Evolutionary conservation across 2,797 vertebrate genomes (phyloP).

Genomic region (Picus viridis): DNA sequence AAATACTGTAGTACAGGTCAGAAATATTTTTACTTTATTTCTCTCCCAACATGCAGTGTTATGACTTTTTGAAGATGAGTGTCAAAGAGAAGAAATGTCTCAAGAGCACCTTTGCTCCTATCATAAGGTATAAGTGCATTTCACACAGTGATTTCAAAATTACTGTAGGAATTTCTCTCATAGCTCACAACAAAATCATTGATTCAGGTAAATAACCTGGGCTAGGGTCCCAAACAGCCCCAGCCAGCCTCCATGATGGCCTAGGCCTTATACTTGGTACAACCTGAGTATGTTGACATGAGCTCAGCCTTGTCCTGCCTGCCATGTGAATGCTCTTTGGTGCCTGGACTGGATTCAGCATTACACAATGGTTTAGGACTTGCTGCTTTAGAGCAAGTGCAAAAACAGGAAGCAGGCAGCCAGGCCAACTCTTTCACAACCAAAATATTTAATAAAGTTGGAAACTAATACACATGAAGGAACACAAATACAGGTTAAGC

Average conservation of each 20-base stretch:
- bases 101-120: neutral
- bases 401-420: neutral
- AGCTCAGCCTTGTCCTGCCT: neutral
- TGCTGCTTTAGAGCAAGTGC: neutral
- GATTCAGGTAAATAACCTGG: neutral
- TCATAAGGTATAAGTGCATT: neutral
- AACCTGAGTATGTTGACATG: neutral
- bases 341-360: neutral
- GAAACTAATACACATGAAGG: neutral
- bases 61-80: neutral
- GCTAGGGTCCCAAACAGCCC: neutral
- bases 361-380: neutral
- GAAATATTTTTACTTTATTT: slow-evolving; percentile 2
- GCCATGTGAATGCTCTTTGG: neutral
- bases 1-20: neutral
- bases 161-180: neutral
- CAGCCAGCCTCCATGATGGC: neutral
- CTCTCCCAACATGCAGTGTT: neutral
- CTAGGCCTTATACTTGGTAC: neutral
- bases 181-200: neutral
- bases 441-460: too few species aligned
- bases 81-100: slow-evolving; percentile 33
- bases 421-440: neutral
- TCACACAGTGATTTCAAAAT: neutral
- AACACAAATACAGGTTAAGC: neutral